Conservation (phyloP, 2,113 vertebrate genomes). For the Propithecus coquereli region DNA sequence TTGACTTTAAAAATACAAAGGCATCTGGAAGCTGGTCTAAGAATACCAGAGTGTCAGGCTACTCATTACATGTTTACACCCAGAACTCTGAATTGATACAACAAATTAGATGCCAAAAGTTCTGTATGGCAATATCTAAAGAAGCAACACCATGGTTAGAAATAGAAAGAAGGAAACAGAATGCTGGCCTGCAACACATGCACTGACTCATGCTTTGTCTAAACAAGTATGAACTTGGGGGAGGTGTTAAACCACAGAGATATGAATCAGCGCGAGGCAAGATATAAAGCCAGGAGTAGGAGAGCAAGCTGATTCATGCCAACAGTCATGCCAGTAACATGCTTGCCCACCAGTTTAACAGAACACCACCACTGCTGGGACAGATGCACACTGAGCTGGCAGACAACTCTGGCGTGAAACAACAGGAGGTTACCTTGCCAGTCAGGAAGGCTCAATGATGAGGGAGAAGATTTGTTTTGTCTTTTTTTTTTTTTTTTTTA, state of each 20-base stretch:
- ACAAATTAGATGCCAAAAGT: neutral
- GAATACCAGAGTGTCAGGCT: slow-evolving; percentile 3
- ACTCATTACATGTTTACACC: slow-evolving; percentile 8
- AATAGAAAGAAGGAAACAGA: slow-evolving; percentile 31
- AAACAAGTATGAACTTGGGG: slow-evolving; percentile 50
- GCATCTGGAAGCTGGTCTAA: slow-evolving; percentile 11
- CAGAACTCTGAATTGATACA: neutral
- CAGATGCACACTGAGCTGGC: neutral
- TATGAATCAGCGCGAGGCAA: slow-evolving; percentile 46
- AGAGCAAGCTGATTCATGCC: slow-evolving; percentile 22
- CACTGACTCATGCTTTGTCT: slow-evolving; percentile 53
- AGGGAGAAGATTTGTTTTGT: neutral
- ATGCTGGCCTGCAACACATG: neutral
- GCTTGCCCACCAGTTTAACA: neutral
- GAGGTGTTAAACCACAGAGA: slow-evolving; percentile 46
- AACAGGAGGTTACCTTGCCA: neutral
- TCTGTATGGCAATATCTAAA: neutral
- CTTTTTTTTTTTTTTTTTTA: neutral
- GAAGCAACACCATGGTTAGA: slow-evolving; percentile 26
- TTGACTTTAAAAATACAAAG: neutral
- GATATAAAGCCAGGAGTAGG: neutral
- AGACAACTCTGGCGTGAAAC: neutral
- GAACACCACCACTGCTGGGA: neutral
- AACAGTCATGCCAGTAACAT: neutral
- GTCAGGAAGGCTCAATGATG: neutral